phyloP scores from a whole-genome alignment of 2,888 invertebrate genomes.

The Leptinotarsa peninsularis region DNA sequence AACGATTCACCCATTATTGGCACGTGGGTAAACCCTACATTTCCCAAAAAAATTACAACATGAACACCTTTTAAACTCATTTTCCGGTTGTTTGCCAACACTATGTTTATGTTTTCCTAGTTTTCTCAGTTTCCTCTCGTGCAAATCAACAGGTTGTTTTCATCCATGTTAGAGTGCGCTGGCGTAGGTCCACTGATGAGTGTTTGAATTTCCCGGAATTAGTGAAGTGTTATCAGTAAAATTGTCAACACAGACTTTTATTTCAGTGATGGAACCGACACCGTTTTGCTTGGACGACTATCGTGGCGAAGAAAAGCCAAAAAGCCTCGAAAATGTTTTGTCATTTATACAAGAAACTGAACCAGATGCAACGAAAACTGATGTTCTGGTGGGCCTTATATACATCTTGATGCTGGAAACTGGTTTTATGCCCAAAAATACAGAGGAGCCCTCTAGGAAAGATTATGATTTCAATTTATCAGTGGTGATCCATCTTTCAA shows the following conservation, averaged over 20 bases:
- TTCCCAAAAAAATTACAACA: not conserved
- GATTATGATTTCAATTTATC: slow-evolving; percentile 53
- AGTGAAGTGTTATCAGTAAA: slow-evolving; percentile 21
- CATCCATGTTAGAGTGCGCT: slow-evolving; percentile 37
- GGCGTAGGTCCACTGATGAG: slow-evolving; percentile 15
- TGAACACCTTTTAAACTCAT: not conserved
- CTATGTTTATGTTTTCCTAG: slow-evolving; percentile 8
- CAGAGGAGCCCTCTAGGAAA: slow-evolving; percentile 31
- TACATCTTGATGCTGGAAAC: slow-evolving; percentile 63
- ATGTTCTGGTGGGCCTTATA: slow-evolving; percentile 60
- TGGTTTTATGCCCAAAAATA: slow-evolving; percentile 60
- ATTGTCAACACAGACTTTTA: slow-evolving; percentile 43
- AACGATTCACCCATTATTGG: not conserved
- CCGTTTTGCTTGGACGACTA: slow-evolving; percentile 60
- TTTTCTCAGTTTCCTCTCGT: not conserved
- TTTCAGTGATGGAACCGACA: slow-evolving; percentile 59
- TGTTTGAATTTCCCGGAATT: slow-evolving; percentile 31
- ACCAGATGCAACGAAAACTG: slow-evolving; percentile 47
- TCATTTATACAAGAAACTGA: slow-evolving; percentile 47
- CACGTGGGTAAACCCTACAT: not conserved
- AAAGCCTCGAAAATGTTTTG: slow-evolving; percentile 56
- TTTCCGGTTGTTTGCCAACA: slow-evolving; percentile 2
- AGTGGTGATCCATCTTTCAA: slow-evolving; percentile 47
- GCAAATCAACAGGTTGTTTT: slow-evolving; percentile 53
- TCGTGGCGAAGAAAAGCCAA: slow-evolving; percentile 53